These are phyloP conservation scores for Tachypleus tridentatus DNA, from an alignment of 1,140 invertebrate species.

Conservation along the genomic window DNA sequence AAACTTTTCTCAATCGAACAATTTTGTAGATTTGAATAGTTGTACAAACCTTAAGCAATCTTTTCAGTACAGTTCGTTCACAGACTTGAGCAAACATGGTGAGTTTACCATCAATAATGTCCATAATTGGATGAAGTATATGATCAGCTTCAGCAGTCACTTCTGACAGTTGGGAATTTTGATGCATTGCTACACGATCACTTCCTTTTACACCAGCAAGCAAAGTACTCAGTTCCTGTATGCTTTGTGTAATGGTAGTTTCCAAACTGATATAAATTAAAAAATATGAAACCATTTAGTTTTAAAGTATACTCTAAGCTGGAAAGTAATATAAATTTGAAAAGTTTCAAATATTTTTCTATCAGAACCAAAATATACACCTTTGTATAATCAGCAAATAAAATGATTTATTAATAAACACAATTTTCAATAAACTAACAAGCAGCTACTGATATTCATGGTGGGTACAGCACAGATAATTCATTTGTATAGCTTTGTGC, in stretches of 20 bases:
- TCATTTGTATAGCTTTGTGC: too few relatives aligned
- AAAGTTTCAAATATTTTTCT: too few relatives aligned
- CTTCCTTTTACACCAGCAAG: slow-evolving; percentile 79
- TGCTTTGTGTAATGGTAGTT: slow-evolving; percentile 81
- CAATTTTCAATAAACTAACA: too few relatives aligned
- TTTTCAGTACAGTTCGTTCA: slow-evolving; percentile 97
- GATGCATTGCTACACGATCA: slow-evolving; percentile 51
- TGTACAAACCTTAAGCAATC: slow-evolving; percentile 63
- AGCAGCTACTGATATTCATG: too few relatives aligned
- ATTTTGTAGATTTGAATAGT: too few relatives aligned
- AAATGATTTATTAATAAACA: too few relatives aligned
- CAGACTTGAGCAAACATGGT: slow-evolving; percentile 94
- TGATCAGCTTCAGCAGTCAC: slow-evolving; percentile 85
- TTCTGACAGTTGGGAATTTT: slow-evolving; percentile 51
- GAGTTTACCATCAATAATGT: slow-evolving; percentile 66
- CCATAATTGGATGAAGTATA: slow-evolving; percentile 92
- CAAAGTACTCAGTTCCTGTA: slow-evolving; percentile 81
- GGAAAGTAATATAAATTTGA: too few relatives aligned
- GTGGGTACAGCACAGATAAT: too few relatives aligned
- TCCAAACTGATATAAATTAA: slow-evolving; percentile 55
- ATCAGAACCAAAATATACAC: too few relatives aligned
- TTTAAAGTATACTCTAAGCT: too few relatives aligned
- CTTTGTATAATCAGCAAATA: too few relatives aligned
- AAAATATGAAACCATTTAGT: not conserved
- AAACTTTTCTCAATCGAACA: too few relatives aligned